Evolutionary conservation across 1,140 invertebrate species (phyloP).

Genomic region (Lineus longissimus): DNA sequence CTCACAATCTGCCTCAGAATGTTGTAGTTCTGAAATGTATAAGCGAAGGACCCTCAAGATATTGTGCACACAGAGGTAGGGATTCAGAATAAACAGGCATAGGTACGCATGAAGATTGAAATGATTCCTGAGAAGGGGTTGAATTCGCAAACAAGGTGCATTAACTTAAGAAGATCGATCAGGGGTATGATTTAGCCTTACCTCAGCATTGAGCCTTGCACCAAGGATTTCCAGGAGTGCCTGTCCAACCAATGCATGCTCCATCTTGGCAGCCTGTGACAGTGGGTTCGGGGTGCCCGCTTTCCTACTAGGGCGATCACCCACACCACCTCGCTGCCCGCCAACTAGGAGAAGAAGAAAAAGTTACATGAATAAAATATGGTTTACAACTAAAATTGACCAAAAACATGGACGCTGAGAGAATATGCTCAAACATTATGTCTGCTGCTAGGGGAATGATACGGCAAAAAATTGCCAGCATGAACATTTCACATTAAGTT

Average conservation of each 20-base stretch:
- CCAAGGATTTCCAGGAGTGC: conserved; percentile 47
- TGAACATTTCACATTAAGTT: too few relatives aligned
- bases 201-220: conserved; percentile 44
- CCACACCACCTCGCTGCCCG: background rate
- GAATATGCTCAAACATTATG: background rate
- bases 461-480: too few relatives aligned
- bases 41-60: background rate
- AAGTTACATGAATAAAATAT: background rate
- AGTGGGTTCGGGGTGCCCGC: conserved; percentile 45
- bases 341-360: background rate
- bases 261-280: conserved; percentile 44
- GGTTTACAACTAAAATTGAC: background rate
- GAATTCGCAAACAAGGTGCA: too few relatives aligned
- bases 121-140: too few relatives aligned
- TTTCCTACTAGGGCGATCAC: conserved; percentile 26
- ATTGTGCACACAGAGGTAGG: too few relatives aligned
- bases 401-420: background rate
- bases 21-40: conserved; percentile 30
- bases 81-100: too few relatives aligned
- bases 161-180: too few relatives aligned
- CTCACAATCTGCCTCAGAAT: conserved; percentile 46
- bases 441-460: too few relatives aligned
- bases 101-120: too few relatives aligned
- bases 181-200: conserved; percentile 14
- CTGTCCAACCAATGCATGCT: conserved; percentile 47